A percentile compares a stretch with the other conserved stretches of the same genome.
phyloP scores from a whole-genome alignment of 2,888 invertebrate genomes.

The Brachyptera risi region DNA sequence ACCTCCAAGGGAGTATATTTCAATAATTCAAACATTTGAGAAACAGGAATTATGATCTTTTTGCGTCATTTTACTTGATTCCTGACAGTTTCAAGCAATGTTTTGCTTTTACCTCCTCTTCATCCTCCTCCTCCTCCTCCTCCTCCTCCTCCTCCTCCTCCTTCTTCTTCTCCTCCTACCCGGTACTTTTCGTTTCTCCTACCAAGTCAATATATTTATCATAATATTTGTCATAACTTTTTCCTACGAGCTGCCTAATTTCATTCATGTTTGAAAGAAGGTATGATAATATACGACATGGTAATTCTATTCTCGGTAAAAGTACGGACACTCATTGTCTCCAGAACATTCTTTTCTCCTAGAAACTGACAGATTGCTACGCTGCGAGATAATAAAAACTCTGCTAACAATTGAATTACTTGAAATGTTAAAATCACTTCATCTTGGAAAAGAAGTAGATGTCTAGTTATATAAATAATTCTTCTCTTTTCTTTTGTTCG shows the following conservation, averaged over 20 bases:
- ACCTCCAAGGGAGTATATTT: no score
- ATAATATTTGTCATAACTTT: no score
- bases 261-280: not conserved
- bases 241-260: no score
- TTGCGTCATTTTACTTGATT: no score
- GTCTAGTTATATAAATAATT: not conserved
- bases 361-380: slow-evolving; percentile 7
- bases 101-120: not conserved
- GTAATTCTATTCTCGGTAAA: not conserved
- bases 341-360: not conserved
- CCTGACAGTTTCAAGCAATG: no score
- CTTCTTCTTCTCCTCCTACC: no score
- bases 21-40: no score
- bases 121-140: not conserved
- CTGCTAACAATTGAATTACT: slow-evolving; percentile 15
- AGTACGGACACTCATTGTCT: not conserved
- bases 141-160: no score
- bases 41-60: no score
- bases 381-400: not conserved
- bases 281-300: not conserved
- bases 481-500: not conserved
- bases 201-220: no score
- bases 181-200: no score
- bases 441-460: slow-evolving; percentile 17
- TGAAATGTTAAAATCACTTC: slow-evolving; percentile 13